These are phyloP conservation scores for Hemicordylus capensis DNA, from an alignment of 2,113 vertebrate genomes.

Conservation along the genomic window DNA sequence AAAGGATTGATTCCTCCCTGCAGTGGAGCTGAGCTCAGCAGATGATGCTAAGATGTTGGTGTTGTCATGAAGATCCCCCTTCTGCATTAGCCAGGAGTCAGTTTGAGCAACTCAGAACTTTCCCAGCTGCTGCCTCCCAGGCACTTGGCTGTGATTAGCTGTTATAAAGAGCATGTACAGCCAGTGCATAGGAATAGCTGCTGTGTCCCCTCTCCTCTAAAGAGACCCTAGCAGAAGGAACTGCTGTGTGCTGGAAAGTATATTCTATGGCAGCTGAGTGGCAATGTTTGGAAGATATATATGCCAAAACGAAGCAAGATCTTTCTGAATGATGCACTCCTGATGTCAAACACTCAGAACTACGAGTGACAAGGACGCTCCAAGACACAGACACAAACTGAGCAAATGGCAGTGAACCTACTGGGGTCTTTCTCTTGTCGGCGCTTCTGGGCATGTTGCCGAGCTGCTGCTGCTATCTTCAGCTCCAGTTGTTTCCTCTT, in stretches of 20 bases:
- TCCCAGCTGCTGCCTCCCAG: background rate
- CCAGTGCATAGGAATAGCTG: background rate
- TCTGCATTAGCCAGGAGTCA: background rate
- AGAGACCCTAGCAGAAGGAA: too few species aligned
- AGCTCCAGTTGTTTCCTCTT: slow-evolving; percentile 92
- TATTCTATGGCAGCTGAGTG: background rate
- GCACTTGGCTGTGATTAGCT: background rate
- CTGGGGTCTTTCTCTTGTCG: slow-evolving; percentile 77
- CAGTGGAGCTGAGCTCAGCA: too few species aligned
- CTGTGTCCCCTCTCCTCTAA: background rate
- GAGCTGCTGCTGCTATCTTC: slow-evolving; percentile 86
- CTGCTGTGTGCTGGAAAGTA: background rate
- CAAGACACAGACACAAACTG: background rate
- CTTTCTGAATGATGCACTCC: background rate
- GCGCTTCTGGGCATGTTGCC: slow-evolving; percentile 82
- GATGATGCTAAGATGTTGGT: background rate
- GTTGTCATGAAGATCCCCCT: too few species aligned
- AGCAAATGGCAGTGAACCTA: slow-evolving; percentile 29
- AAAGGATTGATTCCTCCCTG: background rate
- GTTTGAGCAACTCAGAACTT: background rate
- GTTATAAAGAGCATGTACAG: background rate
- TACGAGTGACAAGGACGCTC: background rate
- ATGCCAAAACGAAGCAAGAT: background rate
- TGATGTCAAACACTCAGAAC: background rate
- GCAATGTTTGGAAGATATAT: background rate